Evolutionary conservation across 2,797 vertebrate species (phyloP).

Genomic region (Synanceia verrucosa): DNA sequence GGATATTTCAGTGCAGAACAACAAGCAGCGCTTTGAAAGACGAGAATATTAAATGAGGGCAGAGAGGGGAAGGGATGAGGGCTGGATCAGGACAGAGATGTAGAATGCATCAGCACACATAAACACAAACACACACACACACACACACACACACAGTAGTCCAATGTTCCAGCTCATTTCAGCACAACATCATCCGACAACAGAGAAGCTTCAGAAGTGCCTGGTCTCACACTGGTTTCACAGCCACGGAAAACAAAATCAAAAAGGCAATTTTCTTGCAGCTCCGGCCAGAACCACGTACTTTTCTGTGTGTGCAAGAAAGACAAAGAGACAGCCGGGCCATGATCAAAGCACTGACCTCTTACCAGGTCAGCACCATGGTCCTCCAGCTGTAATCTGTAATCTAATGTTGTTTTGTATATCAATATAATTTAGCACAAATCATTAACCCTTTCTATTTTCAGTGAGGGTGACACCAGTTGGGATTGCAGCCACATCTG

Average conservation of each 20-base stretch:
- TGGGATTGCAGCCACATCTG: not conserved
- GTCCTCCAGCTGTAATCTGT: conserved; percentile 40
- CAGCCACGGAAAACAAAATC: conserved; percentile 51
- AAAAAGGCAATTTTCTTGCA: conserved; percentile 60
- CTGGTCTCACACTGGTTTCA: conserved; percentile 50
- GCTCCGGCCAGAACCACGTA: conserved; percentile 42
- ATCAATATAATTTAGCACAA: conserved; percentile 19
- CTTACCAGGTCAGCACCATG: conserved; percentile 35
- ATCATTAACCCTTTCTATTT: conserved; percentile 18
- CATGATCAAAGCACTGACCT: conserved; percentile 38
- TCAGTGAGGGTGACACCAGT: not conserved
- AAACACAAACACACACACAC: conserved; percentile 8
- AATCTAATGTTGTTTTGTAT: conserved; percentile 5
- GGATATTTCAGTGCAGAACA: conserved; percentile 12
- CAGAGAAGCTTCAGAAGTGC: conserved; percentile 54
- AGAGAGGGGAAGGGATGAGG: conserved; percentile 5
- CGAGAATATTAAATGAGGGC: conserved; percentile 39
- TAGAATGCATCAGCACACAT: conserved; percentile 4
- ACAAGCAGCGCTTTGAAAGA: conserved; percentile 35
- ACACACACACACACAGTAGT: conserved; percentile 13
- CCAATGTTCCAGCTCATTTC: conserved; percentile 66
- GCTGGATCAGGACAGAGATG: conserved; percentile 32
- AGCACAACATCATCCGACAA: conserved; percentile 58
- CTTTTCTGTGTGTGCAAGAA: conserved; percentile 15
- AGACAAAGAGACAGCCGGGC: not conserved